These are phyloP conservation scores for Haemorhous mexicanus DNA, from an alignment of 2,113 vertebrate species.

Conservation along the genomic window DNA sequence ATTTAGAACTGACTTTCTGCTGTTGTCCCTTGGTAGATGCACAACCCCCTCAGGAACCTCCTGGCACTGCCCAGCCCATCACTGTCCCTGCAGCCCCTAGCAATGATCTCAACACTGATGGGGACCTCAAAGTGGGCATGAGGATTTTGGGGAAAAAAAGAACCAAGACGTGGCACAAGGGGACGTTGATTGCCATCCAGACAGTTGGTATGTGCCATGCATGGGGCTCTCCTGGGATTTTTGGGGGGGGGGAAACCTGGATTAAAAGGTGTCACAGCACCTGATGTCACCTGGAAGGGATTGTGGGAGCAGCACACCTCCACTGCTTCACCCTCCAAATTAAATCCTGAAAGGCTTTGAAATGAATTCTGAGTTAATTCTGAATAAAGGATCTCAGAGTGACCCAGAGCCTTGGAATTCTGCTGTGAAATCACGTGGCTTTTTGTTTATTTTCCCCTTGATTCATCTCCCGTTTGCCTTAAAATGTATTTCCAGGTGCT, in stretches of 20 bases:
- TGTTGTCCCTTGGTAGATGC: not conserved
- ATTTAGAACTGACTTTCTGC: accelerated
- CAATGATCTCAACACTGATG: constrained; percentile 79
- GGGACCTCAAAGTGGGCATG: constrained; percentile 87
- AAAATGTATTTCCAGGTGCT: constrained; percentile 62
- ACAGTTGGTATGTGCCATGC: constrained; percentile 70
- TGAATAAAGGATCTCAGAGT: accelerated
- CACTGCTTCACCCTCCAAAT: accelerated
- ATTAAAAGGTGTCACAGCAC: accelerated
- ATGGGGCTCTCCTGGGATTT: accelerated
- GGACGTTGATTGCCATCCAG: constrained; percentile 88
- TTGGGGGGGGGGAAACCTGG: not conserved
- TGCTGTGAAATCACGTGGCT: accelerated
- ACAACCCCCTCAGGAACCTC: not conserved
- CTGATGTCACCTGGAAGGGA: not conserved
- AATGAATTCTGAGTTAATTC: accelerated
- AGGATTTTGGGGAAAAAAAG: constrained; percentile 94
- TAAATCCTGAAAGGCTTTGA: not conserved
- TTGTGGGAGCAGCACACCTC: not conserved
- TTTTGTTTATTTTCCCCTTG: accelerated
- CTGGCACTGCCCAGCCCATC: not conserved
- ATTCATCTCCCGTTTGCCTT: not conserved
- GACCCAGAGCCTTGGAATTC: accelerated
- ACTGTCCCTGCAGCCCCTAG: constrained; percentile 33
- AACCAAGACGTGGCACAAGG: constrained; percentile 95